A percentile compares a stretch with the other conserved stretches of the same genome.
phyloP scores from a whole-genome alignment of 2,113 vertebrate species.

The Sinocyclocheilus anshuiensis region DNA sequence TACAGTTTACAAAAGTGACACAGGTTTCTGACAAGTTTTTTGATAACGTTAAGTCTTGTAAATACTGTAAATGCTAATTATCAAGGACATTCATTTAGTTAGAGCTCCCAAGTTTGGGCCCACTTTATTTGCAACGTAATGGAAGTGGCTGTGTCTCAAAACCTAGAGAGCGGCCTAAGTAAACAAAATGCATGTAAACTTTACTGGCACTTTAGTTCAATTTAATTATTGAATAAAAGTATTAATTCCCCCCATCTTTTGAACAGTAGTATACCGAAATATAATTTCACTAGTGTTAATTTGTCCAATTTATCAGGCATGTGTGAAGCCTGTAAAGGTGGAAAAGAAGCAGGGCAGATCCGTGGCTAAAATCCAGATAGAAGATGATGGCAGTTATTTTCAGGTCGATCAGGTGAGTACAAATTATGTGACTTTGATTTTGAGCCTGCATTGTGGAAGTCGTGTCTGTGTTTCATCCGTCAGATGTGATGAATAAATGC shows the following conservation, averaged over 20 bases:
- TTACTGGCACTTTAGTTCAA: neutral
- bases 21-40: neutral
- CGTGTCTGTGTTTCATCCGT: neutral
- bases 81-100: neutral
- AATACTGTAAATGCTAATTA: neutral
- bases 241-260: neutral
- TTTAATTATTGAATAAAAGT: neutral
- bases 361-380: slow-evolving; percentile 88
- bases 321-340: slow-evolving; percentile 89
- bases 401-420: slow-evolving; percentile 83
- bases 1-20: neutral
- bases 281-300: neutral
- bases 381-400: slow-evolving; percentile 91
- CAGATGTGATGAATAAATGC: neutral
- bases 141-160: neutral
- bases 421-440: neutral
- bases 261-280: neutral
- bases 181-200: neutral
- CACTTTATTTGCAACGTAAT: neutral
- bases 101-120: neutral
- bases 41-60: neutral
- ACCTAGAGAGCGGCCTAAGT: no score
- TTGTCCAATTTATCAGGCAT: slow-evolving; percentile 76
- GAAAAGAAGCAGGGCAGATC: slow-evolving; percentile 83
- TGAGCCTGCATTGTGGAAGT: neutral